A percentile compares a stretch with the other conserved stretches of the same genome.
These are phyloP conservation scores for Macrotus californicus DNA, from an alignment of 2,113 vertebrate genomes.

Conservation along the genomic window DNA sequence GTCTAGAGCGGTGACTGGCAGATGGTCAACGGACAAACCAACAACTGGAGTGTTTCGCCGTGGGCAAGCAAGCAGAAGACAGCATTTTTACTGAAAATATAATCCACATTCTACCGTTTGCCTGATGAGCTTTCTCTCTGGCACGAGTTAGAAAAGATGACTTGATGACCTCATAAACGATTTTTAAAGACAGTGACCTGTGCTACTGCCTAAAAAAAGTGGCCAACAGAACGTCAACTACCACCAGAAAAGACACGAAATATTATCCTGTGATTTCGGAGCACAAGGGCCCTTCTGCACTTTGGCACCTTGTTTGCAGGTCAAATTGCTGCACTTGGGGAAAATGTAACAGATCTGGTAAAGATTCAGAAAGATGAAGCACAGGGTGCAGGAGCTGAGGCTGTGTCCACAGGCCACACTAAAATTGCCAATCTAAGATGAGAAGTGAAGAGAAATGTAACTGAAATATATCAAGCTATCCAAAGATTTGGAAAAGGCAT, in stretches of 20 bases:
- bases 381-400: background rate
- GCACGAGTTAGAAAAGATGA: background rate
- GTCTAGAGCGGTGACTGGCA: background rate
- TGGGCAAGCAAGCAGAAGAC: background rate
- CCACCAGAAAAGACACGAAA: slow-evolving; percentile 34
- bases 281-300: background rate
- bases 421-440: background rate
- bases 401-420: background rate
- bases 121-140: background rate
- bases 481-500: background rate
- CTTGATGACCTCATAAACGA: background rate
- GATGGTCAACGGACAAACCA: background rate
- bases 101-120: background rate
- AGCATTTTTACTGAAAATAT: background rate
- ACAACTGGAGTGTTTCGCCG: background rate
- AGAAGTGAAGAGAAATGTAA: background rate
- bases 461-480: background rate
- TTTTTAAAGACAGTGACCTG: slow-evolving; percentile 2
- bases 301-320: background rate
- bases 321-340: background rate
- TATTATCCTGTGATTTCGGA: background rate
- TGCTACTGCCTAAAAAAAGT: background rate
- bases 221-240: background rate
- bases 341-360: background rate
- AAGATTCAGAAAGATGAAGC: background rate